Evolutionary conservation across 2,888 invertebrate species (phyloP), one percentile per base, ranked within the genome.

Genomic region (Drosophila cyrtoloma): DNA sequence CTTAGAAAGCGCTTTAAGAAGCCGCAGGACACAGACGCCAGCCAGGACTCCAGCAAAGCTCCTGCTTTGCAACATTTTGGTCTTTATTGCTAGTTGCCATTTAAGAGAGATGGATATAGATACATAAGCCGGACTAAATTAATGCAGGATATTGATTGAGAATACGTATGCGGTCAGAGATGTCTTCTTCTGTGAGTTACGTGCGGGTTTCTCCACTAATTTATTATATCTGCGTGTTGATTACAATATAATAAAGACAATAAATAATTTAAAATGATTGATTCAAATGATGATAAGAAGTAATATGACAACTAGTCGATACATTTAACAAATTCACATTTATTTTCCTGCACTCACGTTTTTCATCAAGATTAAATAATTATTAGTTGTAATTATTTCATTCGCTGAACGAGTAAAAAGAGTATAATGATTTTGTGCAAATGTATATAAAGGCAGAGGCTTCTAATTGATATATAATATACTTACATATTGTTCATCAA

Each of bases 1-100:
- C 61, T 58, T 53, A 61, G 58, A 37, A 61, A 59, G 59, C 52
- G 59, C 64, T 66, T 66, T 51, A 68, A 19, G 28, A 6, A 32
- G 47, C 60, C 26, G 42, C 70, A 14, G 42, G 69, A 58, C 16
- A 58, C 44, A 58, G 28, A 30, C n/a, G 39, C 28, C n/a, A 39
- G 16, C 30, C 39, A 57, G 39, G 42, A 42, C 42, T 5, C n/a
- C n/a, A n/a, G 19, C 10, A n/a, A 16, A 39, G 12, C 28, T 39
- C 4, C n/a, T 2, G 28, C 58, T 19, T 58, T 1, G 42, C 57
- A 42, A 39, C 57, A 50, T 26, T 61, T 37, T 37, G 37, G 12
- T 6, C 22, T n/a, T 32, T 16, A 16, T 32, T n/a, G 47, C 22
- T 14, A 22, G 14, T 26, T 42, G 37, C 19, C 19, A 19, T 58